These are phyloP conservation scores for Gnathonemus longibarbis DNA, from an alignment of 2,113 vertebrate species.

Conservation along the genomic window DNA sequence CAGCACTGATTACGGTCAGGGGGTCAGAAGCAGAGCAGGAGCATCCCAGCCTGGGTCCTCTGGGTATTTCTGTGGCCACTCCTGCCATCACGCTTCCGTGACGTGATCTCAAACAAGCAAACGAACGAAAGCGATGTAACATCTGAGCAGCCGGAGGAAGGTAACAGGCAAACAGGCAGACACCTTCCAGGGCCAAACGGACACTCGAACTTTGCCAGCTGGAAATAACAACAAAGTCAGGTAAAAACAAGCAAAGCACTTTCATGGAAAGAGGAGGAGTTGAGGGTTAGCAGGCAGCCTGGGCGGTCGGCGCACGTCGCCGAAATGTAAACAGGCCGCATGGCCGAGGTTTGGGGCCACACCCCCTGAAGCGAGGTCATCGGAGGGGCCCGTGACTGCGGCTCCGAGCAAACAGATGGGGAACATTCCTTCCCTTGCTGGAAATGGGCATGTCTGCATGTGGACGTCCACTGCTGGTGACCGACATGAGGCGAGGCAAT, in stretches of 20 bases:
- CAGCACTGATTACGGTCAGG: neutral
- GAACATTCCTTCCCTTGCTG: neutral
- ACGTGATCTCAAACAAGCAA: neutral
- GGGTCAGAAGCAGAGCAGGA: neutral
- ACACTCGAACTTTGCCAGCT: neutral
- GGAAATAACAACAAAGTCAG: neutral
- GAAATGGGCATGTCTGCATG: neutral
- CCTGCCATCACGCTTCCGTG: neutral
- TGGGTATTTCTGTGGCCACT: neutral
- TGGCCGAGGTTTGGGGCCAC: neutral
- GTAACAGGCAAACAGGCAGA: neutral
- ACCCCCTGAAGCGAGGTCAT: neutral
- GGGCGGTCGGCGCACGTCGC: neutral
- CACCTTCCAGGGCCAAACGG: neutral
- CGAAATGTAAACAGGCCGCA: neutral
- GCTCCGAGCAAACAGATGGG: neutral
- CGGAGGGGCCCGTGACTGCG: neutral
- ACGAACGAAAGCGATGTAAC: neutral
- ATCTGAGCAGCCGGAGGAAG: neutral
- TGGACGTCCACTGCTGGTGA: neutral
- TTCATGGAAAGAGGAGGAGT: neutral
- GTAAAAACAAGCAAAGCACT: neutral
- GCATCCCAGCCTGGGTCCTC: neutral
- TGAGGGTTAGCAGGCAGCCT: neutral
- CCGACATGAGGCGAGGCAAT: neutral